phyloP scores from a whole-genome alignment of 2,113 vertebrate species.

The Myrmophylax atrothorax region DNA sequence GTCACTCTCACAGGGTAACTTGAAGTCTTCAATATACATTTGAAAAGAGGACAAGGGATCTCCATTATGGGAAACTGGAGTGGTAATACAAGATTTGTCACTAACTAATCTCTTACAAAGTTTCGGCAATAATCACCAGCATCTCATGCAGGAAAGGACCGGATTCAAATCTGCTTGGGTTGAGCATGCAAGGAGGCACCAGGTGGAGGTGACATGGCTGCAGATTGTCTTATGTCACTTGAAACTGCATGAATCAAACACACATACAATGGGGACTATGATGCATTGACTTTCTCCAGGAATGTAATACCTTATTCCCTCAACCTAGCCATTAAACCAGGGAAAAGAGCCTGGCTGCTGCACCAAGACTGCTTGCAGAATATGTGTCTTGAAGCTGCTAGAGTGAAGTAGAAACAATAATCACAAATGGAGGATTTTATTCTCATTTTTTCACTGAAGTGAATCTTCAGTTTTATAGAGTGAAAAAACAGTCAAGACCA shows the following conservation, averaged over 20 bases:
- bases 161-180: neutral
- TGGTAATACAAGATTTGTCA: neutral
- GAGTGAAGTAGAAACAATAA: neutral
- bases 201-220: neutral
- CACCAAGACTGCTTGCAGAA: neutral
- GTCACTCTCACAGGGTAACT: neutral
- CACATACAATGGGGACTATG: neutral
- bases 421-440: neutral
- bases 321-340: neutral
- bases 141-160: neutral
- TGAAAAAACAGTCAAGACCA: neutral
- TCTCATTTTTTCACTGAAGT: neutral
- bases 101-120: neutral
- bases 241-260: accelerated
- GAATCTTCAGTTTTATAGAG: neutral
- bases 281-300: neutral
- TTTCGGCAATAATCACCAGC: neutral
- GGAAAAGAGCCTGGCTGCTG: neutral
- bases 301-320: neutral
- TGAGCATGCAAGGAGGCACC: neutral
- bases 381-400: neutral
- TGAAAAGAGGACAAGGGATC: neutral
- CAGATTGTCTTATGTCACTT: neutral
- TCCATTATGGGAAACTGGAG: neutral
- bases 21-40: neutral